Percentiles rank a stretch among this genome's conserved stretches.
Evolutionary conservation across 2,888 invertebrate genomes (phyloP).

Genomic region (Heteromyza rotundicornis): DNA sequence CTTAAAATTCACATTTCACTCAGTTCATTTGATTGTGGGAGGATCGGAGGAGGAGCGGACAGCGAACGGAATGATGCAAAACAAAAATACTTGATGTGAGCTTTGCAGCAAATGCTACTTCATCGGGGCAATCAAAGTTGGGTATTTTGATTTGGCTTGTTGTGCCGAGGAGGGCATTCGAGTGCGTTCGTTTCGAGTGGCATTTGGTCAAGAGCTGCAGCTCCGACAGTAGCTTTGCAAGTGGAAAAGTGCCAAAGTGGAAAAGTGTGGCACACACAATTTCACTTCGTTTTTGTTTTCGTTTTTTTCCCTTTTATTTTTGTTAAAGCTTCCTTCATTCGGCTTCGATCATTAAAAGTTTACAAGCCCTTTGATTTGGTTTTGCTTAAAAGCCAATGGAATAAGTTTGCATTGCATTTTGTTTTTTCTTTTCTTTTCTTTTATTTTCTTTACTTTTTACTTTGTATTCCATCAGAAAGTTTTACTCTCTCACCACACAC

Average conservation of each 20-base stretch:
- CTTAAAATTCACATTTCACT: neutral
- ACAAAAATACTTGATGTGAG: conserved; percentile 1
- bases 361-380: neutral
- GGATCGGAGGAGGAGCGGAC: no score
- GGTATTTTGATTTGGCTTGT: neutral
- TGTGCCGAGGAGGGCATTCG: neutral
- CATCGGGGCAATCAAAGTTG: no score
- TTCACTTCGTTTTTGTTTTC: neutral
- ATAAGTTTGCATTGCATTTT: neutral
- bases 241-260: neutral
- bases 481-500: no score
- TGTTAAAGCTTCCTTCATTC: neutral
- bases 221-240: no score
- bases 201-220: neutral
- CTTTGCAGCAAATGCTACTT: neutral
- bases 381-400: neutral
- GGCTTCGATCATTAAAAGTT: conserved; percentile 2
- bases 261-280: conserved; percentile 7
- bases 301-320: no score
- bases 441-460: no score
- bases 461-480: no score
- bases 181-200: neutral
- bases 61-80: no score
- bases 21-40: neutral
- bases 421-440: no score